Conservation (phyloP, 2,113 vertebrate genomes). For the Bufo bufo region DNA sequence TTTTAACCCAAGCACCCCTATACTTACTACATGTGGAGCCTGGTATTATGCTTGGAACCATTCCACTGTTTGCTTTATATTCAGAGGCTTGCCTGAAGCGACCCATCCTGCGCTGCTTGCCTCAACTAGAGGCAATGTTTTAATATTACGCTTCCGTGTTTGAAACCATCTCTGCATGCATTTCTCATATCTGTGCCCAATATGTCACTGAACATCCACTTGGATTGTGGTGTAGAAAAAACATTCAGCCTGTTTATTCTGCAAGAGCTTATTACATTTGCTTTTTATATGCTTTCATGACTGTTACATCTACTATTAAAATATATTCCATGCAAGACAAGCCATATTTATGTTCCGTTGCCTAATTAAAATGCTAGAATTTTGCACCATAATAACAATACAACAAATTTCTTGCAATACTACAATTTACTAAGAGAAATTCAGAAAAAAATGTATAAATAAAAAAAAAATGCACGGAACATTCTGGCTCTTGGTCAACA, state of each 20-base stretch:
- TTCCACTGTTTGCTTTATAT: slow-evolving; percentile 54
- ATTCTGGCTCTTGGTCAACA: not conserved
- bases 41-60: slow-evolving; percentile 36
- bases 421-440: too few relatives aligned
- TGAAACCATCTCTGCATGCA: slow-evolving; percentile 33
- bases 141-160: slow-evolving; percentile 44
- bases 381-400: not conserved
- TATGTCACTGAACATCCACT: slow-evolving; percentile 29
- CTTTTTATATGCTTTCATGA: not conserved
- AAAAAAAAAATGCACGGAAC: not conserved
- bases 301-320: not conserved
- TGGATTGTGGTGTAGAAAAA: slow-evolving; percentile 22
- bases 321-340: not conserved
- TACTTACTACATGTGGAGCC: slow-evolving; percentile 22
- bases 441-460: too few relatives aligned
- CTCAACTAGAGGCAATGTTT: slow-evolving; percentile 39
- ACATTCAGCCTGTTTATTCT: slow-evolving; percentile 30
- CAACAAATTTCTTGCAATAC: too few relatives aligned
- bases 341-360: not conserved
- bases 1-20: slow-evolving; percentile 38
- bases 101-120: slow-evolving; percentile 38
- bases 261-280: not conserved
- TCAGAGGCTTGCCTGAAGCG: slow-evolving; percentile 45
- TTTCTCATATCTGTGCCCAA: slow-evolving; percentile 43
- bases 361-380: not conserved